Conservation (phyloP, 2,113 vertebrate species). For the Lasiurus borealis region DNA sequence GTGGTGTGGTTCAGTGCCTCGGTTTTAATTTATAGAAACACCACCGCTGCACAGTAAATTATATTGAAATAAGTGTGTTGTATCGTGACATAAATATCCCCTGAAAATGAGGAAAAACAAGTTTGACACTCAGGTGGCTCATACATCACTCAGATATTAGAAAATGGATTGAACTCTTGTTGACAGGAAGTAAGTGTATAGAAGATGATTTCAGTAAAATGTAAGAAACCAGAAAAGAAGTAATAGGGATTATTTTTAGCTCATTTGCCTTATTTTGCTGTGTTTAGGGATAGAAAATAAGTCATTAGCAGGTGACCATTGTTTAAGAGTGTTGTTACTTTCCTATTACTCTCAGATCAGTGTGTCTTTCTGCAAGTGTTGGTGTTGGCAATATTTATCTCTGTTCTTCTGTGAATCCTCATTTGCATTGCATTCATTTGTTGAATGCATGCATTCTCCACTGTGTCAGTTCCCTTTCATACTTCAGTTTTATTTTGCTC, state of each 20-base stretch:
- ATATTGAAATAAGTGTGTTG: conserved; percentile 81
- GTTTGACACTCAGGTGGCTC: conserved; percentile 78
- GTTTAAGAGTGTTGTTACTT: background rate
- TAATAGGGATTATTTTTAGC: conserved; percentile 66
- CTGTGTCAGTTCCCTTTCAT: conserved; percentile 74
- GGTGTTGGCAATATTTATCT: conserved; percentile 77
- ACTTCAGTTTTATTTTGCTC: conserved; percentile 75
- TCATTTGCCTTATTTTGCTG: background rate
- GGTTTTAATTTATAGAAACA: conserved; percentile 77
- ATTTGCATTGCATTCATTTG: conserved; percentile 66
- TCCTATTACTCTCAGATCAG: background rate
- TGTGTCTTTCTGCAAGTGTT: conserved; percentile 60
- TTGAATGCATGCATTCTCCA: conserved; percentile 76
- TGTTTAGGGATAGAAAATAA: background rate
- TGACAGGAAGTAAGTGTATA: conserved; percentile 71
- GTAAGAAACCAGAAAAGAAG: conserved; percentile 72
- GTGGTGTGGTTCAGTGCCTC: conserved; percentile 22
- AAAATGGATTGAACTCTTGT: conserved; percentile 83
- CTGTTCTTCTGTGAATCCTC: conserved; percentile 72
- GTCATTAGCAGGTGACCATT: background rate
- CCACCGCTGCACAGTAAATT: conserved; percentile 77
- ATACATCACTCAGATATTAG: conserved; percentile 83
- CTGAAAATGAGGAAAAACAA: conserved; percentile 82
- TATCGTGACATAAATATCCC: conserved; percentile 77
- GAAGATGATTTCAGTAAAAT: conserved; percentile 76